Base-by-base conservation (phyloP, 1,140 invertebrate genomes). In the Sitodiplosis mosellana region DNA sequence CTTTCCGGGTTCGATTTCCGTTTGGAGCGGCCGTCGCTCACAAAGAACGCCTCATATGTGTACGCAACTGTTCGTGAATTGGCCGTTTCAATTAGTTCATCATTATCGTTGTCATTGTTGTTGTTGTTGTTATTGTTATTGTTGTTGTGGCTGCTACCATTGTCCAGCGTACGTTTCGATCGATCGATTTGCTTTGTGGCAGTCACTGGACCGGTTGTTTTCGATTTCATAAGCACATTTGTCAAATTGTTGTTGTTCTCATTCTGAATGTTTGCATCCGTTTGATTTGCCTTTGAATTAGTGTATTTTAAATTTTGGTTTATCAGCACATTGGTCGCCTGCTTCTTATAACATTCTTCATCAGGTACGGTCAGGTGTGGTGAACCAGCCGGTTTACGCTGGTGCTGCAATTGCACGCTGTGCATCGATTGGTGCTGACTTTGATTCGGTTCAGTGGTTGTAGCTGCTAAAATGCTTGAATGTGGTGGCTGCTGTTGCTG, bases 41-140 rank as follows among this genome's bases (percentile, higher is more conserved):
- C 84, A 64, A 93, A 92, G 62, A 94, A 92, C 2, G 90, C 85
- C 61, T 94, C 89, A 67, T 93, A 92, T 8, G 88, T 92, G 66
- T 93, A 94, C 2, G 85, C 83, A 34, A 91, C 77, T 1, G 89
- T 92, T 53, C 72, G 73, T 15, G 69, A 43, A 43, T 43, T 60
- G 27, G 64, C 54, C 10, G 49, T 37, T 45, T 55, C 63, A 59
- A 40, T 50, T 33, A 5, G 58, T 52, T 43, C 41, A 11, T 43
- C 41, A 33, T 22, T 41, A 42, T 47, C 38, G 17, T 48, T 48
- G 2, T 48, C 20, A 43, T 43, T 43, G 6, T 43, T n/a, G 20
- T 18, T 18, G 20, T 5, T 18, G 18, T 43, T 43, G 27, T 27
- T 45, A 6, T 33, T 20, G 20, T 42, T 27, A 14, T 33, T 8